Evolutionary conservation across 2,797 vertebrate species (phyloP).

Genomic region (Nyctibius grandis): DNA sequence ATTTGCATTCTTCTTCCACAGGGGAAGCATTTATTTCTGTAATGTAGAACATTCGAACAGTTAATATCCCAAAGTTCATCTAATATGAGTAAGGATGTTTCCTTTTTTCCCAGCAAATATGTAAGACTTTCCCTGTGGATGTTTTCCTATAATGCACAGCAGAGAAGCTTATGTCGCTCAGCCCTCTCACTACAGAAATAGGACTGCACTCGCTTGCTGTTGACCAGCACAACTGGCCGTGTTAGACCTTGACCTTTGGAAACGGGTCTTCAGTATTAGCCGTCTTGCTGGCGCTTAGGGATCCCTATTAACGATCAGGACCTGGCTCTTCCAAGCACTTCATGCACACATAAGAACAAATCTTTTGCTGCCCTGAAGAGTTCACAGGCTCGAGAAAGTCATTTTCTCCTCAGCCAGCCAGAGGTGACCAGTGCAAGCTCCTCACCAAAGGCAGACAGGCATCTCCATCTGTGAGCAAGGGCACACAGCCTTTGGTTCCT

Average conservation of each 20-base stretch:
- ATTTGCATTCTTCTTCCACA: background rate
- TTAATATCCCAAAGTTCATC: background rate
- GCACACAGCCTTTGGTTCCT: background rate
- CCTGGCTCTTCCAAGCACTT: background rate
- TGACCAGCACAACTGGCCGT: background rate
- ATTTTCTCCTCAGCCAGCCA: background rate
- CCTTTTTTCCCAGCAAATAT: background rate
- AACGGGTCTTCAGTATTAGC: background rate
- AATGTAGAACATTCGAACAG: background rate
- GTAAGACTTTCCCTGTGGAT: background rate
- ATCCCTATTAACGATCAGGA: background rate
- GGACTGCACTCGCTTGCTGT: fast-evolving
- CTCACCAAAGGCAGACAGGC: background rate
- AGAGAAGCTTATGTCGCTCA: background rate
- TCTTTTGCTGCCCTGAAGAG: background rate
- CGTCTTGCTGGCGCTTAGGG: background rate
- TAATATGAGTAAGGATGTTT: background rate
- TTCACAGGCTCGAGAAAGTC: background rate
- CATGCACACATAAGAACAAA: background rate
- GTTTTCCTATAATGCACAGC: background rate
- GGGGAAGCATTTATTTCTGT: background rate
- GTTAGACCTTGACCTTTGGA: background rate
- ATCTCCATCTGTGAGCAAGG: background rate
- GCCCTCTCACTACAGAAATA: background rate
- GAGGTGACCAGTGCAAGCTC: background rate